Base-by-base conservation (phyloP, 2,113 vertebrate genomes). In the Pelvicachromis taeniatus region DNA sequence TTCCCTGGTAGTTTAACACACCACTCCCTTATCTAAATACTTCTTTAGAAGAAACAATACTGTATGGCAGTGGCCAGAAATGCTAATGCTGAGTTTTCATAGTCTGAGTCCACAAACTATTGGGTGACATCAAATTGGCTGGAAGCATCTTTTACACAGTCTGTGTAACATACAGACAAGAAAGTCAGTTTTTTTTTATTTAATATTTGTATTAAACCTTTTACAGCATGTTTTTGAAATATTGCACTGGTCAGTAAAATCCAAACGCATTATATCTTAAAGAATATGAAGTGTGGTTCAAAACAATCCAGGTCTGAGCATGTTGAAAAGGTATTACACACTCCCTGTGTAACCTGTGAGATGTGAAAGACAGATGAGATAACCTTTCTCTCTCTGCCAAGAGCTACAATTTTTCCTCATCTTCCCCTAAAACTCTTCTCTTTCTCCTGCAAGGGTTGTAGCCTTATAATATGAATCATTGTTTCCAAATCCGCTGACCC, bases 351-450 rank as follows among this genome's bases (percentile, higher is more conserved):
- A 26, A 68, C 65, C 31, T 58, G 56, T 3, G 19, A 80, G 52
- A 73, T 40, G 54, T 81, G 58, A 83, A 26, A 53, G 19, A 55
- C n/a, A 19, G 31, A 86, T 50, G 54, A 75, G 16, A 29, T 77
- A 1, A 73, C 48, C 3, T 17, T 65, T 80, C 38, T 78, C 14
- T 19, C 63, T 54, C 8, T 7, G 77, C 50, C 38, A 45, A 77
- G 33, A 85, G 52, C 73, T 53, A 19, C 80, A 56, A 26, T 70
- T 9, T 50, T 70, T 85, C 65, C 54, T 86, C 58, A 26, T 77
- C 40, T 77, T 29, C 10, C 12, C 13, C 29, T 2, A 6, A 58
- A 16, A 12, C 65, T 11, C 5, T 61, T 56, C 6, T 52, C 14
- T 33, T 5, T 61, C 33, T 86, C 48, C 33, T 21, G 40, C 4